Base-by-base conservation (phyloP, 2,888 invertebrate genomes). In the Invenusta paracnida region DNA sequence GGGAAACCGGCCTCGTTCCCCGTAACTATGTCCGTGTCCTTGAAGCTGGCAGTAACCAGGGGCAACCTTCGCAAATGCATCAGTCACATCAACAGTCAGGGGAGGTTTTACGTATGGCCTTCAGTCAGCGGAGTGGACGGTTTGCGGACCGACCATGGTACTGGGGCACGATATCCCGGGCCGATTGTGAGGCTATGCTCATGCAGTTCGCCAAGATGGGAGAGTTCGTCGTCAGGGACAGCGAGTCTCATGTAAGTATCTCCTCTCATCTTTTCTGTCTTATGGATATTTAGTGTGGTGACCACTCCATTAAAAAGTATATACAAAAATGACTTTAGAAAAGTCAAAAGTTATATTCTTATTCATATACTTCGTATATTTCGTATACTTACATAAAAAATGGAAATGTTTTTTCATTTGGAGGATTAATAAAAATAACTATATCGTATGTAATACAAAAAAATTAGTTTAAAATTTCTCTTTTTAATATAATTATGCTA, bases 141-240 rank as follows among this genome's bases (percentile, higher is more conserved):
- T 84, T 84, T 28, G 25, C 27, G n/a, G 86, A 86, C 81, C 29
- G 29, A 0, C 95, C 95, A 81, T 99, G 98, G 99, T 99, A 98
- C 93, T 98, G 95, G 92, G 99, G 99, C 87, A 94, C 94, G 91
- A 95, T 99, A 91, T 95, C 97, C 82, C 94, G 99, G 90, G 95
- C 95, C 89, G 96, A 98, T 92, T 98, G 98, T 93, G 98, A 99
- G 93, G 94, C 95, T 89, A 93, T 98, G 91, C 94, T 99, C 91
- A 96, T 96, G 93, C 95, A 96, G 91, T 95, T 95, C 92, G 99
- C 97, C 25, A 95, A 95, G 91, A 96, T 98, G 92, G 99, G 99
- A 13, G 98, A 99, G 93, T 99, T 97, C 93, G 94, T 99, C 90
- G 97, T 99, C 90, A 93, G 99, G 89, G 98, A 98, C 93, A 97